Conservation (phyloP, 2,888 invertebrate genomes). For the Philonicus albiceps region DNA sequence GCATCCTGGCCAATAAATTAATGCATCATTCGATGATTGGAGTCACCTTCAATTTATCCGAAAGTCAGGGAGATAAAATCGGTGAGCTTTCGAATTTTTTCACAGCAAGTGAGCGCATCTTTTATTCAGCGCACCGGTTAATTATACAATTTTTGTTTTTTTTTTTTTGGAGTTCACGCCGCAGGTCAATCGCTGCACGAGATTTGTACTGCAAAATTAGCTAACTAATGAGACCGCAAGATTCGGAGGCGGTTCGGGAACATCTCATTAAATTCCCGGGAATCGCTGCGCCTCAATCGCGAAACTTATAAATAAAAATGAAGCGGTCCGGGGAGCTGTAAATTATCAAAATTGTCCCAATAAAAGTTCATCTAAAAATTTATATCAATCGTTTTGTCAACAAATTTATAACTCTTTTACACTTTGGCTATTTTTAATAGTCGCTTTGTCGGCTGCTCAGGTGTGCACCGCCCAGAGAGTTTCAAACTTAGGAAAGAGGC, state of each 20-base stretch:
- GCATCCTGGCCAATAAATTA: neutral
- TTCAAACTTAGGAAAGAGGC: neutral
- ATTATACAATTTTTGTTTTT: neutral
- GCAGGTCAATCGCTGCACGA: slow-evolving; percentile 5
- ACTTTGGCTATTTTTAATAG: slow-evolving; percentile 35
- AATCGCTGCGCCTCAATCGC: neutral
- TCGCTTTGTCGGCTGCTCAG: slow-evolving; percentile 16
- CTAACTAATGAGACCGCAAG: slow-evolving; percentile 25
- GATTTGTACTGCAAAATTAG: slow-evolving; percentile 20
- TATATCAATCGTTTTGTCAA: slow-evolving; percentile 42
- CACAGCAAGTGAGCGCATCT: slow-evolving; percentile 9
- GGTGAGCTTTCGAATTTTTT: neutral
- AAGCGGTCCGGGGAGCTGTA: neutral
- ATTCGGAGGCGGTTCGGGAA: slow-evolving; percentile 8
- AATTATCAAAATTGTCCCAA: slow-evolving; percentile 30
- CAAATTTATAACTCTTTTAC: slow-evolving; percentile 42
- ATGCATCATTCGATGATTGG: neutral
- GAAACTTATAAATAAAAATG: slow-evolving; percentile 4
- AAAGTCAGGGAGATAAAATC: neutral
- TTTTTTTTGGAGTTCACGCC: neutral
- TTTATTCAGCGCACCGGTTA: neutral
- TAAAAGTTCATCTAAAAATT: slow-evolving; percentile 36
- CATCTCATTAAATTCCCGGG: neutral
- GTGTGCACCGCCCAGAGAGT: neutral
- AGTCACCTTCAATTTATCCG: slow-evolving; percentile 22